Conservation (phyloP, 2,888 invertebrate genomes). For the Eumerus sabulonum region DNA sequence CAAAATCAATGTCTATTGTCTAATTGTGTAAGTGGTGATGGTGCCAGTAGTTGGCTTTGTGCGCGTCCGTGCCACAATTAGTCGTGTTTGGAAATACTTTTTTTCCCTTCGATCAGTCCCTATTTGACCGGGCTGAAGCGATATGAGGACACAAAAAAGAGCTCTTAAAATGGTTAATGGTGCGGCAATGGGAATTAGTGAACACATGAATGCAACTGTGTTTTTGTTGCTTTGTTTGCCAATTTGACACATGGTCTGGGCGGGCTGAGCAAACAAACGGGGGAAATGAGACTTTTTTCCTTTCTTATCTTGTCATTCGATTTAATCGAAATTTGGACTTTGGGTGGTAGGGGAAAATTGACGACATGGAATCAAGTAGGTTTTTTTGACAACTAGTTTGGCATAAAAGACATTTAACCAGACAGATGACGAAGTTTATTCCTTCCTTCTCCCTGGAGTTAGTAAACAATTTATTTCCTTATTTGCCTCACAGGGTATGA, state of each 20-base stretch:
- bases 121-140: constrained; percentile 9
- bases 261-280: neutral
- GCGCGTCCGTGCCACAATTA: constrained; percentile 48
- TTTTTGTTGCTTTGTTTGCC: constrained; percentile 6
- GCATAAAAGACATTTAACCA: too few relatives aligned
- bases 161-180: constrained; percentile 36
- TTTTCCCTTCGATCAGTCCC: constrained; percentile 42
- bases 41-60: constrained; percentile 30
- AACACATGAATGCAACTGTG: neutral
- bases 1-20: constrained; percentile 65
- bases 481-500: too few relatives aligned
- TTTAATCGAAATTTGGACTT: constrained; percentile 23
- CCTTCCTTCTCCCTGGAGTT: too few relatives aligned
- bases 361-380: too few relatives aligned
- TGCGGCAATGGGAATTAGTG: constrained; percentile 55
- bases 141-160: constrained; percentile 30
- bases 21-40: constrained; percentile 48
- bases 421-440: too few relatives aligned
- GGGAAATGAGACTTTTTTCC: constrained; percentile 4
- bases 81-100: constrained; percentile 39
- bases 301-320: constrained; percentile 7
- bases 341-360: too few relatives aligned
- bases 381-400: too few relatives aligned
- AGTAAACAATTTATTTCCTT: too few relatives aligned
- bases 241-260: constrained; percentile 24